Percentiles rank a stretch among this genome's conserved stretches.
Conservation (phyloP, 1,140 invertebrate genomes). For the Ylistrum balloti region DNA sequence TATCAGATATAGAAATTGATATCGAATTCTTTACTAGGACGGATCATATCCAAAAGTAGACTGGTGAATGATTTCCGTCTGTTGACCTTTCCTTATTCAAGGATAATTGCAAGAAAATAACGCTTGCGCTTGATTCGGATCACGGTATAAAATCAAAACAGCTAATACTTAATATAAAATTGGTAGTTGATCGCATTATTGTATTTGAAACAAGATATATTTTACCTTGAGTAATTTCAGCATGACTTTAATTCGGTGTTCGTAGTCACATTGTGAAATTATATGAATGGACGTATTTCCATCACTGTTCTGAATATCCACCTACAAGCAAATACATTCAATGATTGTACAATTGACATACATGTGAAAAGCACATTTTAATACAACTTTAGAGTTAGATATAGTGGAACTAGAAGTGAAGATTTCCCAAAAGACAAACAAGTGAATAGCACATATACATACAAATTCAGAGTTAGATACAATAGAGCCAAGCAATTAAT, state of each 20-base stretch:
- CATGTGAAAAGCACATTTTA: too few species aligned
- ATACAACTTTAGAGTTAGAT: too few species aligned
- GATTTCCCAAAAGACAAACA: too few species aligned
- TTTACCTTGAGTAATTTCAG: slow-evolving; percentile 61
- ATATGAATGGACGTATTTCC: slow-evolving; percentile 74
- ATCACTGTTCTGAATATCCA: slow-evolving; percentile 74
- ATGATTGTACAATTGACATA: too few species aligned
- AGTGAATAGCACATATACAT: too few species aligned
- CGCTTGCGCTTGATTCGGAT: background rate
- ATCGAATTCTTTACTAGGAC: background rate
- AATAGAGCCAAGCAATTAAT: too few species aligned
- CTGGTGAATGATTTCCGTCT: background rate
- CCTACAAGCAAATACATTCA: slow-evolving; percentile 66
- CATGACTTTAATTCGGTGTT: slow-evolving; percentile 66
- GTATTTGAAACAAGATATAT: background rate
- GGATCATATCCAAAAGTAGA: background rate
- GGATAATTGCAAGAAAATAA: background rate
- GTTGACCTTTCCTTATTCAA: background rate
- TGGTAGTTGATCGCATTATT: background rate
- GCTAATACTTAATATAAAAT: background rate
- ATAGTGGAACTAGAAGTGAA: too few species aligned
- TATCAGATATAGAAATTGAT: background rate
- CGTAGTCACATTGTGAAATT: slow-evolving; percentile 66
- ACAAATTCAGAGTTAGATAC: too few species aligned
- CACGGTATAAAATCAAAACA: background rate